Percentiles rank a stretch among this genome's conserved stretches.
Conservation (phyloP, 2,888 invertebrate genomes). For the Magallana nippona region DNA sequence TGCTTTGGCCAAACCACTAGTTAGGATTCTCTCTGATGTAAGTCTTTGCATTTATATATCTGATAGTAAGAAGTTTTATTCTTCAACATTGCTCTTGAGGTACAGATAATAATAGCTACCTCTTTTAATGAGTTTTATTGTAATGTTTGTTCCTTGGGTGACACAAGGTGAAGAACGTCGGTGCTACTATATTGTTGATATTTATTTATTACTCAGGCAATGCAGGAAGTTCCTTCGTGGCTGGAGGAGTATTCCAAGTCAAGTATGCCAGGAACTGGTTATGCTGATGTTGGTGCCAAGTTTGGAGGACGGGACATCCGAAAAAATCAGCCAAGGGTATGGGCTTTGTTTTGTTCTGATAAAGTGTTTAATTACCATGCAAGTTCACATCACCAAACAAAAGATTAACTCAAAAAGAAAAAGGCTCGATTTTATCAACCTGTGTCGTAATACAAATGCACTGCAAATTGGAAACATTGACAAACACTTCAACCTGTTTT, state of each 20-base stretch:
- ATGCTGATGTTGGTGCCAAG: constrained; percentile 76
- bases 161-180: too few relatives aligned
- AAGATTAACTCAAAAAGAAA: too few relatives aligned
- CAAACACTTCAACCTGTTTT: too few relatives aligned
- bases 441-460: too few relatives aligned
- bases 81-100: background rate
- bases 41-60: constrained; percentile 47
- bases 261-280: constrained; percentile 75
- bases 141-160: too few relatives aligned
- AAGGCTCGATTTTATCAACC: too few relatives aligned
- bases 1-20: constrained; percentile 85
- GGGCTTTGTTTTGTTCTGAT: background rate
- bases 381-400: too few relatives aligned
- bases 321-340: constrained; percentile 65
- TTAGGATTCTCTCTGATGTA: constrained; percentile 86
- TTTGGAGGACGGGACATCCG: constrained; percentile 76
- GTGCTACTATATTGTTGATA: background rate
- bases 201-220: constrained; percentile 83
- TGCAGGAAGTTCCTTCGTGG: constrained; percentile 90
- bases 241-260: constrained; percentile 81
- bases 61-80: background rate
- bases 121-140: too few relatives aligned
- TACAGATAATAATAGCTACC: too few relatives aligned
- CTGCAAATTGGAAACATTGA: too few relatives aligned
- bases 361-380: too few relatives aligned